Evolutionary conservation across 2,113 vertebrate species (phyloP), one percentile per base, ranked within the genome.

Genomic region (Oreochromis spilurus): DNA sequence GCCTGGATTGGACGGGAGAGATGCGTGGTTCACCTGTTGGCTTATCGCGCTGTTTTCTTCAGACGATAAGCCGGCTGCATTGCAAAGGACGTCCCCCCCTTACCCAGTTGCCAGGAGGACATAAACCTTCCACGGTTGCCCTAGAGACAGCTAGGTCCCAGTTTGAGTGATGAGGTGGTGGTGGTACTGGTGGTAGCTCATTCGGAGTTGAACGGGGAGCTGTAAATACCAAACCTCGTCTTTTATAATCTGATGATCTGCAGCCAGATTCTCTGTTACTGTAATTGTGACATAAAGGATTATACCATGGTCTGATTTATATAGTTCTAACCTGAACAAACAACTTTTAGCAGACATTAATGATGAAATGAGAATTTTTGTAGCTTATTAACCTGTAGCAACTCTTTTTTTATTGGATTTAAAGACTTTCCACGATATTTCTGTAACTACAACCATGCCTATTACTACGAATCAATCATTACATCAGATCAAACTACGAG

Each of bases 41-140:
- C 83, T 94, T 88, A 95, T 91, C 84, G 43, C 70, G 50, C 57
- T 81, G 81, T 82, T 92, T 93, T 52, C 58, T 60, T 89, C 77
- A 88, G 75, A 53, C 43, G 86, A 96, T 95, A 95, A 94, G 94
- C 88, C 92, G 72, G 84, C 72, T 58, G 86, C 83, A 67, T 81
- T 29, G 54, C 75, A 88, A 86, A 92, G 90, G 84, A 93, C 81
- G 29, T 72, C 94, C 94, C 92, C 94, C 93, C 92, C 79, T 88
- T 89, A 75, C 90, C 86, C 91, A 89, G 95, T 96, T 96, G 94
- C 95, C 95, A 95, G 95, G 94, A 95, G 93, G 94, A 95, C 75
- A 83, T 94, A 95, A 95, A 93, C 93, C 91, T 96, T 95, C 93
- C 92, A 86, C 58, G 82, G 94, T 95, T 96, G 88, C 95, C 95